Evolutionary conservation across 1,140 invertebrate species (phyloP).

Genomic region (Drosophila elegans): DNA sequence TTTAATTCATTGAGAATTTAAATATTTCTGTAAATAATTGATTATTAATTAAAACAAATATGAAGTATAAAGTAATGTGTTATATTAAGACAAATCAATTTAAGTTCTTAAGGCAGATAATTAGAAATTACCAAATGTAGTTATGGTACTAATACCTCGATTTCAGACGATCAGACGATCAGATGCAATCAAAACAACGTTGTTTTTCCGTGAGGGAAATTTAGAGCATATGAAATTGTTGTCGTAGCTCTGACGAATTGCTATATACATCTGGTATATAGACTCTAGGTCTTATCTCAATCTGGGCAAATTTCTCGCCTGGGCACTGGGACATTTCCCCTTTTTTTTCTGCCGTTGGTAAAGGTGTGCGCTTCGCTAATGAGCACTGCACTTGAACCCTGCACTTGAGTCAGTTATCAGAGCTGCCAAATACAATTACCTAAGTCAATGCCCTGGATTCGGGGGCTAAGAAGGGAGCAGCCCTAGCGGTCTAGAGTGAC

Average conservation of each 20-base stretch:
- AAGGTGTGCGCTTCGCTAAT: conserved; percentile 14
- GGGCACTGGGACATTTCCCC: conserved; percentile 7
- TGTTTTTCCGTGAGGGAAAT: conserved; percentile 18
- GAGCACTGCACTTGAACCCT: conserved; percentile 40
- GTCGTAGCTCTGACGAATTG: conserved; percentile 45
- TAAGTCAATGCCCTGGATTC: conserved; percentile 54
- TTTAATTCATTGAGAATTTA: too few relatives aligned
- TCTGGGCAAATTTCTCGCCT: conserved; percentile 4
- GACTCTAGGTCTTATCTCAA: conserved; percentile 15
- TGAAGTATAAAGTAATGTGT: too few relatives aligned
- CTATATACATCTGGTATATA: not conserved
- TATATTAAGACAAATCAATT: too few relatives aligned
- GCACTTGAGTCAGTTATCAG: conserved; percentile 22
- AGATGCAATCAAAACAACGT: conserved; percentile 55
- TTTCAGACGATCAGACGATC: not conserved
- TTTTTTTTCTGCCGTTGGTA: conserved; percentile 8
- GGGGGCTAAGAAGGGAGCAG: conserved; percentile 11
- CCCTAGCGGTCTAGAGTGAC: conserved; percentile 33
- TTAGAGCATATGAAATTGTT: conserved; percentile 39
- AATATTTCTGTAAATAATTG: too few relatives aligned
- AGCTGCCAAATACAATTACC: conserved; percentile 18
- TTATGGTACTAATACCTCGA: not conserved
- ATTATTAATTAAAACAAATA: too few relatives aligned
- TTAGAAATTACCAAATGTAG: not conserved
- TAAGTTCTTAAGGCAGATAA: not conserved